Percentiles rank a stretch among this genome's conserved stretches.
Conservation (phyloP, 2,888 invertebrate genomes). For the Agrotis segetum region DNA sequence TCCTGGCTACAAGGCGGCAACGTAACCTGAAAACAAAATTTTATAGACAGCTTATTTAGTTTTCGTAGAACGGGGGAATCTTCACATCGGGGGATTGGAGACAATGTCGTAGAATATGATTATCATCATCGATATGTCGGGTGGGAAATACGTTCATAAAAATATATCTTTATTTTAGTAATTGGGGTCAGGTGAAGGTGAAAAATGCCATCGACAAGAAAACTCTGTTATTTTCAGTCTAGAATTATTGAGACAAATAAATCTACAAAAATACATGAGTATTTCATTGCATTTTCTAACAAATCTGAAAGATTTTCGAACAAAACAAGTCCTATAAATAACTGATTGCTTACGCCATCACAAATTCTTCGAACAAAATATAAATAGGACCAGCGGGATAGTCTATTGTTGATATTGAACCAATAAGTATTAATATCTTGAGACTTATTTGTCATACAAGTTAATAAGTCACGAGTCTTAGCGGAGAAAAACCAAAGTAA, state of each 20-base stretch:
- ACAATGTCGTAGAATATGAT: constrained; percentile 66
- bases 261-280: not conserved
- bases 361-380: constrained; percentile 29
- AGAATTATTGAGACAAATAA: constrained; percentile 2
- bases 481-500: constrained; percentile 30
- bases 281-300: constrained; percentile 11
- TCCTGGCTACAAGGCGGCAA: constrained; percentile 80
- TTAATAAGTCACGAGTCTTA: constrained; percentile 30
- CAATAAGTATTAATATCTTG: constrained; percentile 25
- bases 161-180: constrained; percentile 58
- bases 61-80: constrained; percentile 64
- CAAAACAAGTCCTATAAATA: constrained; percentile 31
- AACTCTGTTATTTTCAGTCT: constrained; percentile 8
- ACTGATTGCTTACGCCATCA: constrained; percentile 32
- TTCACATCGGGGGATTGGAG: constrained; percentile 67
- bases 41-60: constrained; percentile 77
- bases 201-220: not conserved
- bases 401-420: constrained; percentile 33
- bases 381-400: constrained; percentile 28
- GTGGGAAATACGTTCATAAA: constrained; percentile 45
- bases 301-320: constrained; percentile 10
- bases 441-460: constrained; percentile 28
- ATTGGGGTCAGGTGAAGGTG: constrained; percentile 52
- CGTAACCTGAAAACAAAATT: constrained; percentile 86
- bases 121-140: constrained; percentile 63